Evolutionary conservation across 2,797 vertebrate genomes (phyloP).

Genomic region (Cuculus canorus): DNA sequence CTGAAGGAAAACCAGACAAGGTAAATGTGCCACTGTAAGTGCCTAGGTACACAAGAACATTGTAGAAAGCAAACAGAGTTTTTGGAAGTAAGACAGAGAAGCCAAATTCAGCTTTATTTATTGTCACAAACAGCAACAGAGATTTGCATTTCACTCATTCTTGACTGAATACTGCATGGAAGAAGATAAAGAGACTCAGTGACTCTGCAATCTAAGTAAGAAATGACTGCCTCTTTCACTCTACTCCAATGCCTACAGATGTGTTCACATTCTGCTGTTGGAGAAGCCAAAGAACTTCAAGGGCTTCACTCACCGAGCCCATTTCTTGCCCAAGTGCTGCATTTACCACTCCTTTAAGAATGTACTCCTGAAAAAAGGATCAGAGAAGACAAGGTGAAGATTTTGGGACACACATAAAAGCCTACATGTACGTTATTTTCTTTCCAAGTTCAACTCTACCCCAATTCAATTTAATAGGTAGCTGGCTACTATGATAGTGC

Average conservation of each 20-base stretch:
- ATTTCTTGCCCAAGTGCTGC: slow-evolving; percentile 94
- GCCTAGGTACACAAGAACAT: background rate
- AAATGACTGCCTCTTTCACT: background rate
- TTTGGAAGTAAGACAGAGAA: background rate
- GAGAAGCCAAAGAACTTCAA: background rate
- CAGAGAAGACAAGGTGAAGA: background rate
- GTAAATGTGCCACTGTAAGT: background rate
- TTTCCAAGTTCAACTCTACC: background rate
- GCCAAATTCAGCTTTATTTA: background rate
- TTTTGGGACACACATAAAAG: background rate
- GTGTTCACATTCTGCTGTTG: background rate
- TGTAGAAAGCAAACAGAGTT: background rate
- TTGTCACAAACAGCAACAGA: background rate
- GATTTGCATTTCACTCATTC: background rate
- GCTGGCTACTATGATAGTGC: background rate
- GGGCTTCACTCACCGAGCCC: slow-evolving; percentile 87
- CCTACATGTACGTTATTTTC: background rate
- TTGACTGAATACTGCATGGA: background rate
- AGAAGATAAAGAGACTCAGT: background rate
- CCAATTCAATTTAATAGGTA: background rate
- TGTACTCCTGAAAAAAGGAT: slow-evolving; percentile 86
- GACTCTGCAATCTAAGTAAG: background rate
- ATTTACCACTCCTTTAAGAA: slow-evolving; percentile 97
- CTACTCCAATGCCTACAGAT: background rate
- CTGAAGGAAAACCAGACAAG: background rate